A percentile compares a stretch with the other conserved stretches of the same genome.
Evolutionary conservation across 2,888 invertebrate genomes (phyloP).

Genomic region (Drosophila demipolita): DNA sequence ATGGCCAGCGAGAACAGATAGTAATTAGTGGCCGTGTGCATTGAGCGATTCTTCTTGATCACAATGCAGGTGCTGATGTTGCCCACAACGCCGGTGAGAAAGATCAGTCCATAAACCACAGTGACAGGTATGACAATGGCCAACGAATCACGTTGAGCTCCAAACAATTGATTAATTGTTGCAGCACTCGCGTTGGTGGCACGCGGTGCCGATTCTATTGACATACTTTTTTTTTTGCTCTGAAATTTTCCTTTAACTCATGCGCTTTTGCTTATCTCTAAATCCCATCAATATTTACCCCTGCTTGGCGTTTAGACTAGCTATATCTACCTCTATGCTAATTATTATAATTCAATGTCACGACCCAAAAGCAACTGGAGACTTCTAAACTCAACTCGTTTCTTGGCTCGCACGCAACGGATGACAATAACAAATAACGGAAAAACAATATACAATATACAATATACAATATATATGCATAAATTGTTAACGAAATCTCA

Average conservation of each 20-base stretch:
- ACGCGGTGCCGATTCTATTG: constrained; percentile 20
- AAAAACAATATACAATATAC: not conserved
- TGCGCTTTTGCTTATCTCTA: constrained; percentile 43
- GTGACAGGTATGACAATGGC: constrained; percentile 90
- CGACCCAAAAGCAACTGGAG: constrained; percentile 47
- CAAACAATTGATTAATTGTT: constrained; percentile 54
- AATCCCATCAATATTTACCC: constrained; percentile 69
- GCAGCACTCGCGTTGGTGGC: constrained; percentile 40
- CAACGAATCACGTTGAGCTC: constrained; percentile 88
- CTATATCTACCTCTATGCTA: constrained; percentile 68
- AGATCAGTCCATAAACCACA: constrained; percentile 91
- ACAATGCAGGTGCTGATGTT: constrained; percentile 94
- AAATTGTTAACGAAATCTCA: constrained; percentile 44
- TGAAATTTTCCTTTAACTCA: constrained; percentile 42
- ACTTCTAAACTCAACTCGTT: constrained; percentile 29
- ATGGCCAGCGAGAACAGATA: constrained; percentile 94
- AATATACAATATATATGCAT: not conserved
- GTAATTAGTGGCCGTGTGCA: constrained; percentile 93
- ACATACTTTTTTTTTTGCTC: constrained; percentile 22
- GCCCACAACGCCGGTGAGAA: constrained; percentile 91
- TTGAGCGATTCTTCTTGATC: constrained; percentile 91
- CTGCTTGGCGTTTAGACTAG: constrained; percentile 55
- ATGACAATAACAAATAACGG: constrained; percentile 5
- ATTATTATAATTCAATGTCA: constrained; percentile 79
- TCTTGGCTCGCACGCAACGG: constrained; percentile 73